Evolutionary conservation across 2,888 invertebrate genomes (phyloP), one percentile per base, ranked within the genome.

Genomic region (Athalia circularis): DNA sequence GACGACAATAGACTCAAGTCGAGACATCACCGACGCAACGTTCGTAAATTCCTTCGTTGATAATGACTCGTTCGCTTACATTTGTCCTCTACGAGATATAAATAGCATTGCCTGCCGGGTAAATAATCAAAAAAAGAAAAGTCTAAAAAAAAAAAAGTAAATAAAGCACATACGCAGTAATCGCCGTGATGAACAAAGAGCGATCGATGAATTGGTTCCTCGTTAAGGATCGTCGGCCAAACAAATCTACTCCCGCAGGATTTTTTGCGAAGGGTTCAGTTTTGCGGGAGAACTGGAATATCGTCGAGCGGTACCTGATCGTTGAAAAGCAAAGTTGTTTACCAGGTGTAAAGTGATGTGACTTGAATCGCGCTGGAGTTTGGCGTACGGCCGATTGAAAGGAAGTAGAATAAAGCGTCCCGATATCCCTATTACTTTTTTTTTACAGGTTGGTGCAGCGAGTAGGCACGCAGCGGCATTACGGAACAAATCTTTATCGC

Each of bases 401-500:
- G 11, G 72, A 72, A 47, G 72, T 59, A 29, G 29, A 29, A 29
- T 29, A 29, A 29, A 29, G 29, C 29, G 29, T 29, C 29, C 29
- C 29, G 29, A 29, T 29, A 29, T 29, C 29, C 29, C 29, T 29
- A 29, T 29, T 29, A 29, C 29, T 2, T 29, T 2, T n/a, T n/a
- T 29, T 29, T 29, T 29, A 29, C 2, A 29, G 29, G 29, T 29
- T 15, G 5, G 62, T 47, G 47, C 57, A 47, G 57, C 59, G 11
- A 59, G 11, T 9, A 54, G n/a, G 6, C 11, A 54, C 9, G 54
- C 52, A 52, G 54, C 54, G 11, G 11, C 54, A 54, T 54, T 57
- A 3, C 47, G 52, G 72, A 72, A 72, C 72, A 72, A 72, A 72
- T 72, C 57, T 59, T 72, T 72, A 47, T 50, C 70, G 15, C 72